Evolutionary conservation across 2,113 vertebrate species (phyloP).

Genomic region (Rhea pennata): DNA sequence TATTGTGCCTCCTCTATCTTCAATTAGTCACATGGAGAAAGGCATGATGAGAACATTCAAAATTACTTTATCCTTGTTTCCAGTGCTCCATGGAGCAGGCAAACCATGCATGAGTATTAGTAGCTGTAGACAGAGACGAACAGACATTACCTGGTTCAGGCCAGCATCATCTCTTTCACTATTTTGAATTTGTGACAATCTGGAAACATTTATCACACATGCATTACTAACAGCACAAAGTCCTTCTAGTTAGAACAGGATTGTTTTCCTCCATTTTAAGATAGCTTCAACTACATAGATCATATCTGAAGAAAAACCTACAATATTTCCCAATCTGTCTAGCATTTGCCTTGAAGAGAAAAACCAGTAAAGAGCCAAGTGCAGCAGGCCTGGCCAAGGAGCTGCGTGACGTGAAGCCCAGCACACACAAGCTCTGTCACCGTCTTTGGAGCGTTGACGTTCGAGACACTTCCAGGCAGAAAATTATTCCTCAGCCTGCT

Average conservation of each 20-base stretch:
- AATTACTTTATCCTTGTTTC: not conserved
- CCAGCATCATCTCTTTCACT: not conserved
- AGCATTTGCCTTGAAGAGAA: not conserved
- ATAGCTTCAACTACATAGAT: not conserved
- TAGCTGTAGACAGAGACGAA: not conserved
- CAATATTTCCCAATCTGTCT: not conserved
- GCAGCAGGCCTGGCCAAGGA: not conserved
- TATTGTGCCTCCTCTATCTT: not conserved
- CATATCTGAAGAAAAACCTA: not conserved
- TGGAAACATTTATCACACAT: too few species aligned
- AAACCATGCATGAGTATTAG: not conserved
- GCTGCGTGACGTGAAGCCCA: not conserved
- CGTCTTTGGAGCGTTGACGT: not conserved
- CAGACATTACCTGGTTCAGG: not conserved
- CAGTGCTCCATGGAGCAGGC: not conserved
- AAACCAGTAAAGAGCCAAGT: not conserved
- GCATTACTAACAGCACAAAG: not conserved
- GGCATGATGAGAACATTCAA: not conserved
- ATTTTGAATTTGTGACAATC: not conserved
- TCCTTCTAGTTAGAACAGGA: not conserved
- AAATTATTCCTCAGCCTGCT: not conserved
- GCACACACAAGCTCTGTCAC: not conserved
- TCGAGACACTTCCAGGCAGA: not conserved
- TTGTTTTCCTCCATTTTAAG: not conserved
- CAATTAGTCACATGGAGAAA: not conserved